Conservation (phyloP, 2,888 invertebrate species). For the Drosophila tanythrix region DNA sequence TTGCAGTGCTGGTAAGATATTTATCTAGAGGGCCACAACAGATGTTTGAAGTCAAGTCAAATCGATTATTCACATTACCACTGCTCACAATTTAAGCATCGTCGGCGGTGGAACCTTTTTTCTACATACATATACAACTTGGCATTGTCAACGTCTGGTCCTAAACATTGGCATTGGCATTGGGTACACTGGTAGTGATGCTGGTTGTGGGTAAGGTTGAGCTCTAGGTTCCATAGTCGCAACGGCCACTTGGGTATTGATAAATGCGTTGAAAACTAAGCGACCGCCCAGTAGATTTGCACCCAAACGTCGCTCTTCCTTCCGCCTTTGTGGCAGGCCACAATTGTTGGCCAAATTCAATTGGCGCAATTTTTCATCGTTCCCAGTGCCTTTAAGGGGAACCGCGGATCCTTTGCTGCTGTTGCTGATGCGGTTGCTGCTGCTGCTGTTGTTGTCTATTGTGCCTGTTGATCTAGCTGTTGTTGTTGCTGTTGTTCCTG, state of each 20-base stretch:
- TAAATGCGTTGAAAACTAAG: constrained; percentile 82
- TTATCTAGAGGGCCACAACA: constrained; percentile 21
- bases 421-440: constrained; percentile 33
- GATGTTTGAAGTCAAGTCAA: constrained; percentile 44
- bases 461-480: constrained; percentile 52
- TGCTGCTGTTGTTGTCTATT: constrained; percentile 60
- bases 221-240: constrained; percentile 34
- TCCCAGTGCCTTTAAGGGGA: constrained; percentile 63
- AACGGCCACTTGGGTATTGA: constrained; percentile 77
- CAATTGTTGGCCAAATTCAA: constrained; percentile 82
- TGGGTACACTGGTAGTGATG: constrained; percentile 15
- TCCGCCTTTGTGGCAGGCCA: constrained; percentile 49
- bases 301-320: constrained; percentile 53
- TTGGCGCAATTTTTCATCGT: constrained; percentile 83
- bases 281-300: constrained; percentile 81
- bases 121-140: constrained; percentile 29
- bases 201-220: constrained; percentile 20
- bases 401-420: constrained; percentile 67
- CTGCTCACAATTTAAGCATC: constrained; percentile 25
- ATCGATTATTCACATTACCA: constrained; percentile 54
- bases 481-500: constrained; percentile 38
- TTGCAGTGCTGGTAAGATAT: background rate
- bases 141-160: constrained; percentile 57
- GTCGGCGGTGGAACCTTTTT: constrained; percentile 46
- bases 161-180: constrained; percentile 64